Percentiles rank a stretch among this genome's conserved stretches.
Conservation (phyloP, 2,888 invertebrate genomes). For the Timema podura region DNA sequence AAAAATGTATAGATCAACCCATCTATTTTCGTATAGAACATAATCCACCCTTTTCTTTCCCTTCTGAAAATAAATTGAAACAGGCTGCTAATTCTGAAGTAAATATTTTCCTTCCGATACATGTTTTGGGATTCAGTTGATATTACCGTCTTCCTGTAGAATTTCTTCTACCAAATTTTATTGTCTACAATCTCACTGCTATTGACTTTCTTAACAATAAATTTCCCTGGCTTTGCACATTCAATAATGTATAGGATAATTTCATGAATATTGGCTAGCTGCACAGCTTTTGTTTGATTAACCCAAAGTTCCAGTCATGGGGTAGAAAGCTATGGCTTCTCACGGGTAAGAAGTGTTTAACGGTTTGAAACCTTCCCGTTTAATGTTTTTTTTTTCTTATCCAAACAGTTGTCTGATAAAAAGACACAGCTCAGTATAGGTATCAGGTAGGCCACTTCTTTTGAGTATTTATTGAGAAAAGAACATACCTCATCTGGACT, state of each 20-base stretch:
- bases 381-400: neutral
- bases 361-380: neutral
- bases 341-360: neutral
- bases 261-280: too few relatives aligned
- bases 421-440: neutral
- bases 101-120: neutral
- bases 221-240: neutral
- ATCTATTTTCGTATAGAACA: too few relatives aligned
- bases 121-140: neutral
- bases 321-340: constrained; percentile 1
- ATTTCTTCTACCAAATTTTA: neutral
- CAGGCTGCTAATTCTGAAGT: neutral
- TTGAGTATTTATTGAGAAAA: constrained; percentile 6
- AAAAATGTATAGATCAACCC: too few relatives aligned
- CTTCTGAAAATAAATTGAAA: neutral
- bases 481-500: neutral
- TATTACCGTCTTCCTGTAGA: neutral
- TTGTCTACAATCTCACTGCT: neutral
- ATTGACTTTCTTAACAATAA: neutral
- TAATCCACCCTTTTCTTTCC: neutral
- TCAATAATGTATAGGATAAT: neutral
- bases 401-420: neutral
- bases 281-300: too few relatives aligned
- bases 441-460: neutral
- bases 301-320: neutral